Evolutionary conservation across 2,113 vertebrate species (phyloP), one percentile per base, ranked within the genome.

Genomic region (Tragelaphus strepsiceros): DNA sequence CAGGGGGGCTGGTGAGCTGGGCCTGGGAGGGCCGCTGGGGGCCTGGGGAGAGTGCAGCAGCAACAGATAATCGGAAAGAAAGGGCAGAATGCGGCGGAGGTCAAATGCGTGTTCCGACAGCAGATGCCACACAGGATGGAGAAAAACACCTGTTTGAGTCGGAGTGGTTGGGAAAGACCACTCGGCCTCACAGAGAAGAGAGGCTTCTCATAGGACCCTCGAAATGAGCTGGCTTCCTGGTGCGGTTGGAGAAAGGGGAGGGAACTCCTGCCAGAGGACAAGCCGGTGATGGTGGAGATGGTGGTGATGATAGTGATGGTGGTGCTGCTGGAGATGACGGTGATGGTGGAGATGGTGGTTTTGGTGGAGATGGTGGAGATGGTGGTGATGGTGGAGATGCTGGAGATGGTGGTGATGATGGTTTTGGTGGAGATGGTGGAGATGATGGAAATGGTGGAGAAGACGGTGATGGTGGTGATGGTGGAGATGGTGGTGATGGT

Each of bases 11-110:
- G 80, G 32, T 28, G 67, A 89, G 77, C 54, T 17, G 78, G 67
- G 30, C 28, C 56, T 43, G 6, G 21, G 26, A 46, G 46, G 2
- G 53, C 80, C 5, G 2, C 43, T 30, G 56, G 84, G 56, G 56
- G 74, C 64, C 84, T 56, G 32, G 28, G 56, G 21, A 32, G 35
- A 21, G 17, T 32, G 17, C 49, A 21, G 64, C 54, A 51, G 21
- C 32, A 5, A 90, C 90, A 87, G 92, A 67, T 28, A 89, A 46
- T 62, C 7, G 43, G 62, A 32, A 88, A 84, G 61, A 97, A 83
- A 87, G 53, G 58, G 84, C 35, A 94, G 53, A 95, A 80, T 39
- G 21, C 43, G 94, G 77, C 30, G 16, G 83, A 83, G 46, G 83
- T 77, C 90, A 95, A 28, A 62, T 4, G 56, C 62, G n/a, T 54